Evolutionary conservation across 2,888 invertebrate species (phyloP).

Genomic region (Pheosia tremula): DNA sequence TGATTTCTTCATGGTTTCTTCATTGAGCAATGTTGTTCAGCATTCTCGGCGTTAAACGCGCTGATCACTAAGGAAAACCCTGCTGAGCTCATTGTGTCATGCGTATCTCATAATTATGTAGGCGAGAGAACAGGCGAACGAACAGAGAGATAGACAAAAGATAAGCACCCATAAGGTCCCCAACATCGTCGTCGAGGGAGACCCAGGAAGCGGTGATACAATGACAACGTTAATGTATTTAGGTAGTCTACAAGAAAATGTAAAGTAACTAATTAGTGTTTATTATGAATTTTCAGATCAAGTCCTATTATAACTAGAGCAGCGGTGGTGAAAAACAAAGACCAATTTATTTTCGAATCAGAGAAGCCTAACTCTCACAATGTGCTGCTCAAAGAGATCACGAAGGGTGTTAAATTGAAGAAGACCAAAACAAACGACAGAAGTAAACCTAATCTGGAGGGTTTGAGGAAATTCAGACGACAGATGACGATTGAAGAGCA

Average conservation of each 20-base stretch:
- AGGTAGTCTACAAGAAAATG: neutral
- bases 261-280: neutral
- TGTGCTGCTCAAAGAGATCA: constrained; percentile 91
- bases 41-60: no score
- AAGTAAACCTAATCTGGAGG: constrained; percentile 92
- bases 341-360: constrained; percentile 94
- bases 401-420: constrained; percentile 90
- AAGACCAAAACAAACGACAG: constrained; percentile 93
- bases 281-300: constrained; percentile 70
- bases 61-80: no score
- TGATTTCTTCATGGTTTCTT: no score
- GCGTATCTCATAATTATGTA: no score
- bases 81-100: no score
- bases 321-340: constrained; percentile 87
- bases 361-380: constrained; percentile 93
- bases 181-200: no score
- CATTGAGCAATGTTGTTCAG: no score
- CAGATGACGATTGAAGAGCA: constrained; percentile 96
- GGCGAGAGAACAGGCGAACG: no score
- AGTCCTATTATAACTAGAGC: constrained; percentile 85
- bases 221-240: no score
- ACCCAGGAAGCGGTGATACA: no score
- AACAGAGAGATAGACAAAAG: no score
- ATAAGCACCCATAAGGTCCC: no score
- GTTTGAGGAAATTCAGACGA: constrained; percentile 93